Evolutionary conservation across 2,888 invertebrate species (phyloP), one percentile per base, ranked within the genome.

Genomic region (Campaea margaritaria): DNA sequence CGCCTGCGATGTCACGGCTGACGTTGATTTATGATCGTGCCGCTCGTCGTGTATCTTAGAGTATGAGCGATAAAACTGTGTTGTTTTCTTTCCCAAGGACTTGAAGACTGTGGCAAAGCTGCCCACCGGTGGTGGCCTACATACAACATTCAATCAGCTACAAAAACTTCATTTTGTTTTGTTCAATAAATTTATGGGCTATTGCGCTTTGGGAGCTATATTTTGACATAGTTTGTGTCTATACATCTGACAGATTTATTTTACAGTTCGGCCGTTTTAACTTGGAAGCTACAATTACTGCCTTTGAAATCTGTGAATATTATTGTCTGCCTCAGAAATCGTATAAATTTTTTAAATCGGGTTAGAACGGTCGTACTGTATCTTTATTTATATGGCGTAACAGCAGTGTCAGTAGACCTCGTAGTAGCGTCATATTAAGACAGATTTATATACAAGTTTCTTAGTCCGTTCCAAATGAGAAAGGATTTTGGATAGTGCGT

Each of bases 71-170:
- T 86, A 86, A 82, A 87, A 64, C 70, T 82, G 79, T 85, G 78
- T 73, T 83, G 78, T 86, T 89, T 89, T 89, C 82, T 90, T 87
- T 84, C 85, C 83, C 77, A 85, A 89, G 87, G 88, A 74, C 67
- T 68, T 48, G 78, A 78, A 79, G 80, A 81, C 71, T 79, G 75
- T 65, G 73, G 73, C 60, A 66, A 67, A 65, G 72, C 70, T 65
- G 61, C 64, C 73, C 55, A 66, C 66, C 72, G 64, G 64, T 69
- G 15, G 16, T 16, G 43, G 0, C 34, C 34, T n/a, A 59, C 68
- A 57, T 61, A 58, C 72, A 65, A 68, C 66, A 64, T 72, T 67
- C 54, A 28, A 41, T 51, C 59, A 39, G 45, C 60, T 38, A 59
- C 70, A 69, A 67, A 71, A 70, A 67, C 72, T 71, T 71, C 67